phyloP scores from a whole-genome alignment of 2,797 vertebrate species.

The Cichlasoma orientale region DNA sequence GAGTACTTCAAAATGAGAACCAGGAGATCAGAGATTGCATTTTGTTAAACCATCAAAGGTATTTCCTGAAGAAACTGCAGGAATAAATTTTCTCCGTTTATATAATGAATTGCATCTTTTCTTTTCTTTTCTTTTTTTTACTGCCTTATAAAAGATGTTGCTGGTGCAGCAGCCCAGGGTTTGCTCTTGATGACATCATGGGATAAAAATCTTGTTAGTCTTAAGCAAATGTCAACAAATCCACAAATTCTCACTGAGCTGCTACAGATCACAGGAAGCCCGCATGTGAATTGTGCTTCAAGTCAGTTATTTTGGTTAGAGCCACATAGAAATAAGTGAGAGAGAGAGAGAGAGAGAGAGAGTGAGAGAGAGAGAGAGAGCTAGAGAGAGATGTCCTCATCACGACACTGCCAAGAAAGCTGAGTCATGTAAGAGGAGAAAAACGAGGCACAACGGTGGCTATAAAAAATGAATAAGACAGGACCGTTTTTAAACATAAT shows the following conservation, averaged over 20 bases:
- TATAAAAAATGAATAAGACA: slow-evolving; percentile 43
- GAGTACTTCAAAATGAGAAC: neutral
- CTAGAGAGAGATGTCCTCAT: slow-evolving; percentile 52
- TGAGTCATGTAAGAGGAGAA: slow-evolving; percentile 75
- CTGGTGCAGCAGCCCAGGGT: neutral
- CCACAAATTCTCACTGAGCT: slow-evolving; percentile 33
- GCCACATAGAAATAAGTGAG: slow-evolving; percentile 43
- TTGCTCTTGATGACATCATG: slow-evolving; percentile 10
- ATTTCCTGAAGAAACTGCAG: neutral
- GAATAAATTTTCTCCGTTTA: neutral
- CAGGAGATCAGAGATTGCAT: neutral
- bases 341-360: slow-evolving; percentile 9
- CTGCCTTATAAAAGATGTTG: neutral
- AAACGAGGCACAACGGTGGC: slow-evolving; percentile 16
- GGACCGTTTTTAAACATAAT: slow-evolving; percentile 21
- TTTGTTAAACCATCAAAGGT: neutral
- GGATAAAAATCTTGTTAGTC: slow-evolving; percentile 26
- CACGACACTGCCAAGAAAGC: slow-evolving; percentile 70
- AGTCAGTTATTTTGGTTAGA: slow-evolving; percentile 46
- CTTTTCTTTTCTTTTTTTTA: neutral
- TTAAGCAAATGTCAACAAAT: slow-evolving; percentile 41
- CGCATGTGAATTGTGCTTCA: slow-evolving; percentile 30
- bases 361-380: slow-evolving; percentile 30
- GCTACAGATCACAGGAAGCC: slow-evolving; percentile 31
- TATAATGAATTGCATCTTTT: neutral